Base-by-base conservation (phyloP, 1,140 invertebrate genomes). In the Uloborus diversus region DNA sequence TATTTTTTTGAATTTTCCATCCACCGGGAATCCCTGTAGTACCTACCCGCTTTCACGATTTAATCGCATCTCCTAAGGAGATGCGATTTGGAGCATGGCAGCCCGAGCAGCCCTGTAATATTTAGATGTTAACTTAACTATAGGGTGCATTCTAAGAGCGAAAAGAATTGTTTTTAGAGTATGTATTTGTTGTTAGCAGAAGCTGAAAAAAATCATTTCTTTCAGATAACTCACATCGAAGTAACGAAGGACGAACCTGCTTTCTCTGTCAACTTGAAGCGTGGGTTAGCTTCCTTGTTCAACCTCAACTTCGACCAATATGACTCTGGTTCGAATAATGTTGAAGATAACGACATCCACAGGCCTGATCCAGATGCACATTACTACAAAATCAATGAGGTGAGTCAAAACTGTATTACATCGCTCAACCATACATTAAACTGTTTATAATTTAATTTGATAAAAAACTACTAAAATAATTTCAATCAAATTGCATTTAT, bases 191-290 rank as follows among this genome's bases (percentile, higher is more conserved):
- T 17, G 7, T 42, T 17, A 42, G 7, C 37, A 9, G 37, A 42
- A 17, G 17, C 17, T 42, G 37, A 9, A 42, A 17, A 42, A 42
- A 42, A 42, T 42, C 37, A 42, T 42, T 42, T 9, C 7, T 42
- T 42, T 42, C 3, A 79, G 76, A 65, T 79, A 20, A 69, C 76
- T 20, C 51, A 69, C n/a, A 69, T 79, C 13, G 64, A 79, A 47
- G 65, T 79, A 14, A 11, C 33, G 0, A 49, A 27, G 3, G 76
- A 49, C n/a, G 76, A 79, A 20, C 76, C 76, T 7, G 14, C 20
- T 17, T 79, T 68, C 17, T 59, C 76, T 3, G 76, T 79, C 3
- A 79, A 79, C 30, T 11, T 61, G 53, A 79, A 69, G 17, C 13
- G 65, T 23, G 76, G 76, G 17, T 9, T 79, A 0, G 37, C 56